phyloP scores from a whole-genome alignment of 2,888 invertebrate genomes.

The Zeuzera pyrina region DNA sequence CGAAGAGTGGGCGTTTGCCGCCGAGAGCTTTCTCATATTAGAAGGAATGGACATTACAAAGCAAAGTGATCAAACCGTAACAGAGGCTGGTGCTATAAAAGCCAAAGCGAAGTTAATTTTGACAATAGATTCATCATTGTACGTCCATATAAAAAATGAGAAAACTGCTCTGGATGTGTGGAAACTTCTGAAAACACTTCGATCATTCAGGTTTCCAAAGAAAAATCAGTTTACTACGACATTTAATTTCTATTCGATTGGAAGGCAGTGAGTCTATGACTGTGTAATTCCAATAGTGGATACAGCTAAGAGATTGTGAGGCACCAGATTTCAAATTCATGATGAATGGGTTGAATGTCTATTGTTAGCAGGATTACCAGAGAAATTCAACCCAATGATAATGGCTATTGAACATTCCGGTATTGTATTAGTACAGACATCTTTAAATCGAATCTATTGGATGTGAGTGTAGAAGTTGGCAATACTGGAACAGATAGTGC shows the following conservation, averaged over 20 bases:
- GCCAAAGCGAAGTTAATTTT: constrained; percentile 9
- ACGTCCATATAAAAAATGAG: constrained; percentile 8
- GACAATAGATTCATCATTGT: constrained; percentile 6
- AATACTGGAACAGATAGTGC: too few relatives aligned
- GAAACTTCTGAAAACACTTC: constrained; percentile 6
- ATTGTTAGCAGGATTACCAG: too few relatives aligned
- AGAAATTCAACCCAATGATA: too few relatives aligned
- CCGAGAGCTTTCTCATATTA: constrained; percentile 8
- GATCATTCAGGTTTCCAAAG: constrained; percentile 6
- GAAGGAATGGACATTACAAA: constrained; percentile 6
- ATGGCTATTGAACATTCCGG: too few relatives aligned
- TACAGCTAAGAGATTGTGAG: constrained; percentile 4
- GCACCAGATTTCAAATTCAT: constrained; percentile 2
- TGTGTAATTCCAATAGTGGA: constrained; percentile 3
- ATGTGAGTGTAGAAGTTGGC: too few relatives aligned
- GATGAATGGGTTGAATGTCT: too few relatives aligned
- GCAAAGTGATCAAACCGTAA: not conserved
- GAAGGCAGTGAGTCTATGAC: constrained; percentile 3
- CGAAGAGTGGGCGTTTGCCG: constrained; percentile 12
- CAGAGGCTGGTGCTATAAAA: constrained; percentile 1
- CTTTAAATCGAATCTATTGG: too few relatives aligned
- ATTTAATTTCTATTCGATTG: constrained; percentile 2
- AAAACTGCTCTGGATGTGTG: constrained; percentile 6
- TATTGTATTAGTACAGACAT: too few relatives aligned
- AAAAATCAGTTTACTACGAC: constrained; percentile 5